phyloP scores from a whole-genome alignment of 2,888 invertebrate species.

The Apeira syringaria region DNA sequence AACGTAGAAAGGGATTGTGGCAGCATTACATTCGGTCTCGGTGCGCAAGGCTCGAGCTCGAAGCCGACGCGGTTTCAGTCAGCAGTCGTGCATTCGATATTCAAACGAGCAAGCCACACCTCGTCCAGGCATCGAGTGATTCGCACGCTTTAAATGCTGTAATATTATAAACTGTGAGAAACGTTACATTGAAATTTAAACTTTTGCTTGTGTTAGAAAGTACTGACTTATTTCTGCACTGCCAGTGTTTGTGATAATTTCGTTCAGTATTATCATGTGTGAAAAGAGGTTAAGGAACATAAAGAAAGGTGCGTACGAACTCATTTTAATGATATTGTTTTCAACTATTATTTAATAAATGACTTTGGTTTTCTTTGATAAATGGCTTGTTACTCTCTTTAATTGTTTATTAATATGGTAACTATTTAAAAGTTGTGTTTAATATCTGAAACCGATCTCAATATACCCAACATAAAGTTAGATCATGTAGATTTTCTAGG shows the following conservation, averaged over 20 bases:
- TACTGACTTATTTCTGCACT: slow-evolving; percentile 33
- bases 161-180: slow-evolving; percentile 4
- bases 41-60: slow-evolving; percentile 17
- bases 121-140: slow-evolving; percentile 36
- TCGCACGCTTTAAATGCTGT: slow-evolving; percentile 37
- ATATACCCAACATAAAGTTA: no score
- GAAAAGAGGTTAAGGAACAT: slow-evolving; percentile 63
- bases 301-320: slow-evolving; percentile 60
- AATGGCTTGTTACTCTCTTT: no score
- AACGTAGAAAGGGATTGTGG: slow-evolving; percentile 4
- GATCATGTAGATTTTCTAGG: no score
- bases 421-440: no score
- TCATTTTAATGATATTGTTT: no score
- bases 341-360: no score
- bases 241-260: slow-evolving; percentile 42
- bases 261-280: slow-evolving; percentile 59
- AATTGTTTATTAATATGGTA: no score
- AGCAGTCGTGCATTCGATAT: slow-evolving; percentile 44
- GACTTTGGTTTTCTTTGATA: no score
- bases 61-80: slow-evolving; percentile 14
- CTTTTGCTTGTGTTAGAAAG: slow-evolving; percentile 2
- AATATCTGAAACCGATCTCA: no score
- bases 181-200: slow-evolving; percentile 14
- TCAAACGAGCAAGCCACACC: slow-evolving; percentile 45
- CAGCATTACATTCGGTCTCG: slow-evolving; percentile 33